Conservation (phyloP, 2,797 vertebrate species). For the Monodelphis domestica region DNA sequence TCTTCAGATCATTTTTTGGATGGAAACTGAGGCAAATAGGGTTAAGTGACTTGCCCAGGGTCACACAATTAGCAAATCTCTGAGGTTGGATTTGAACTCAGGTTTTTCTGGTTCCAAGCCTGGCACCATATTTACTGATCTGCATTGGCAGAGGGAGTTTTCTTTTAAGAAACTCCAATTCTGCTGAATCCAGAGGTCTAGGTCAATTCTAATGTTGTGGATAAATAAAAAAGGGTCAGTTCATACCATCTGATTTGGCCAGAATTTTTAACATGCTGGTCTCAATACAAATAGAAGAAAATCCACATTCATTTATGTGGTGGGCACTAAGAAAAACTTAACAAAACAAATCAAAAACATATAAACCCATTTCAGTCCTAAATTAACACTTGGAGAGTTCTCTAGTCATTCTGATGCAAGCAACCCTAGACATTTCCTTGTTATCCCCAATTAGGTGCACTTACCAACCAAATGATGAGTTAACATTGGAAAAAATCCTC, state of each 20-base stretch:
- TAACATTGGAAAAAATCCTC: conserved; percentile 32
- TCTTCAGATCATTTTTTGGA: conserved; percentile 38
- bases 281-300: conserved; percentile 50
- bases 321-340: neutral
- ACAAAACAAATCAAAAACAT: neutral
- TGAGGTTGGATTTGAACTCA: conserved; percentile 11
- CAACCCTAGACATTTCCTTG: conserved; percentile 12
- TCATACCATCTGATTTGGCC: neutral
- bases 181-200: neutral
- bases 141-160: neutral
- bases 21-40: conserved; percentile 43
- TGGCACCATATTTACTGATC: neutral
- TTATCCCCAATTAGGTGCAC: neutral
- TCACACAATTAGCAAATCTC: conserved; percentile 4
- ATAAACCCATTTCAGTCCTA: neutral
- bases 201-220: neutral
- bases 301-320: conserved; percentile 9
- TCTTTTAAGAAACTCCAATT: neutral
- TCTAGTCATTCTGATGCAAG: conserved; percentile 38
- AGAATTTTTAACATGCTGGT: conserved; percentile 38
- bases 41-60: conserved; percentile 45
- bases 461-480: conserved; percentile 51
- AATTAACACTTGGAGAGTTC: conserved; percentile 33
- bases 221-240: neutral
- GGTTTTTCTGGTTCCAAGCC: neutral